A percentile compares a stretch with the other conserved stretches of the same genome.
Conservation (phyloP, 1,140 invertebrate species). For the Galleria mellonella region DNA sequence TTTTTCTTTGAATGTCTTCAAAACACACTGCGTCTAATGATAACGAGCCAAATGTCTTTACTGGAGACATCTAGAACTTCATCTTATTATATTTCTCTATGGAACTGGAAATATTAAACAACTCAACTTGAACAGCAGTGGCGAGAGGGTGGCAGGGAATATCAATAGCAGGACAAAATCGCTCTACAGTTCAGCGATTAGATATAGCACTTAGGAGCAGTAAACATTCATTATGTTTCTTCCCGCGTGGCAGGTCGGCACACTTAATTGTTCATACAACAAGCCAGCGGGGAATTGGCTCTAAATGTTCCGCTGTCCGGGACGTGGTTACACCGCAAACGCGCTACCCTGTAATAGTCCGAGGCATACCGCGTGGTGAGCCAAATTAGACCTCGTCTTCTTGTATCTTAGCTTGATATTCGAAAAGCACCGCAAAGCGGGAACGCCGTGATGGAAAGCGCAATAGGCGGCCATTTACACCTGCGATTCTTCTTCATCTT, state of each 20-base stretch:
- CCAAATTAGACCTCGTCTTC: slow-evolving; percentile 45
- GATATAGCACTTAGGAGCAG: slow-evolving; percentile 44
- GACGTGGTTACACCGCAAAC: slow-evolving; percentile 52
- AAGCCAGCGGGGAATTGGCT: slow-evolving; percentile 65
- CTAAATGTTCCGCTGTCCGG: slow-evolving; percentile 60
- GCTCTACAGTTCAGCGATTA: slow-evolving; percentile 37
- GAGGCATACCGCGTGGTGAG: slow-evolving; percentile 20
- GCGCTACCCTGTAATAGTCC: slow-evolving; percentile 44
- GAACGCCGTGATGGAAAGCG: slow-evolving; percentile 49
- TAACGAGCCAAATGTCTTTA: neutral
- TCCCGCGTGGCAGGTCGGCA: slow-evolving; percentile 53
- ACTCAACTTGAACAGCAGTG: neutral
- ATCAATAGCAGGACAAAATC: slow-evolving; percentile 10
- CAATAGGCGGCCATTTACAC: slow-evolving; percentile 61
- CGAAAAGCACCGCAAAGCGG: slow-evolving; percentile 7
- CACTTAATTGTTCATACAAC: slow-evolving; percentile 71
- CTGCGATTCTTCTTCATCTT: slow-evolving; percentile 70
- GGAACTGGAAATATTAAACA: slow-evolving; percentile 9
- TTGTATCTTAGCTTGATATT: slow-evolving; percentile 38
- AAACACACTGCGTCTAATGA: slow-evolving; percentile 8
- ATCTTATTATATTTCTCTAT: slow-evolving; percentile 13
- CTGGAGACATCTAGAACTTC: neutral
- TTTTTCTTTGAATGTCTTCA: slow-evolving; percentile 44
- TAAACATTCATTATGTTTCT: slow-evolving; percentile 65
- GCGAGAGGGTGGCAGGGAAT: neutral